Evolutionary conservation across 2,888 invertebrate species (phyloP).

Genomic region (Cataglyphis albicans): DNA sequence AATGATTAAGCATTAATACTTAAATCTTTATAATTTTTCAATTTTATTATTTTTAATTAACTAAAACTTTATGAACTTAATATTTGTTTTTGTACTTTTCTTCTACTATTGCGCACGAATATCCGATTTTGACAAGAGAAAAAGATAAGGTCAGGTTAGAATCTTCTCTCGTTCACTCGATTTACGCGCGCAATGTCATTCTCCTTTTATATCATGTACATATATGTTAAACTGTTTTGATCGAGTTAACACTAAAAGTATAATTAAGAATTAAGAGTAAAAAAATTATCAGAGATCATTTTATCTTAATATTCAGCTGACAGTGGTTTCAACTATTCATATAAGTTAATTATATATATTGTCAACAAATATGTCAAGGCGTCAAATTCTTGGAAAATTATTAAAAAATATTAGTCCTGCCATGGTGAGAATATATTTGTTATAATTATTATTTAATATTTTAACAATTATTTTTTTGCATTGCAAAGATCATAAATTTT

Average conservation of each 20-base stretch:
- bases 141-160: neutral
- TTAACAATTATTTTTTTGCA: neutral
- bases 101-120: neutral
- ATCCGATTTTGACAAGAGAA: neutral
- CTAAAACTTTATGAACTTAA: neutral
- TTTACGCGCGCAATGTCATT: neutral
- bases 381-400: constrained; percentile 52
- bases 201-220: neutral
- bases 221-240: neutral
- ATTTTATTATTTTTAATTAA: constrained; percentile 8
- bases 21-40: neutral
- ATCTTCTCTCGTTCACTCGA: neutral
- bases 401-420: constrained; percentile 63
- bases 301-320: constrained; percentile 3
- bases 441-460: neutral
- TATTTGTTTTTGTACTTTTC: neutral
- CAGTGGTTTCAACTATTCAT: neutral
- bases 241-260: neutral
- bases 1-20: neutral
- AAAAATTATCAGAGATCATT: neutral
- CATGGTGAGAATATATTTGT: constrained; percentile 66
- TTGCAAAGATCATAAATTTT: constrained; percentile 9
- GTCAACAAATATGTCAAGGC: constrained; percentile 56
- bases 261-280: neutral
- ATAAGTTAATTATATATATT: neutral